These are phyloP conservation scores for Cairina moschata DNA, from an alignment of 2,113 vertebrate genomes.

Conservation along the genomic window DNA sequence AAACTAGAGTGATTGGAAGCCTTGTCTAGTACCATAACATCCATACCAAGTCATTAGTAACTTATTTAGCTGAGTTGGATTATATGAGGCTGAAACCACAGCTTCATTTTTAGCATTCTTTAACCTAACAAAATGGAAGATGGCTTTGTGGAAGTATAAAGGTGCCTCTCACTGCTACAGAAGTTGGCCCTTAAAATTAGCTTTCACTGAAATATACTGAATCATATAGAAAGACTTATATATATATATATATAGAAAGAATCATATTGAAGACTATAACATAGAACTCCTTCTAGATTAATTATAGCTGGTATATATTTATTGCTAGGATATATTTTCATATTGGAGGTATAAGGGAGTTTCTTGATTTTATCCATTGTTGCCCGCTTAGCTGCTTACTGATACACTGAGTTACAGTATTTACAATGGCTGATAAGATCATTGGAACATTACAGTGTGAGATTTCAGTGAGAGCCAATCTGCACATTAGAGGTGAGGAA, in stretches of 20 bases:
- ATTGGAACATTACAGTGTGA: not conserved
- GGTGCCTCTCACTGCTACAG: not conserved
- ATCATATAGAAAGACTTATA: not conserved
- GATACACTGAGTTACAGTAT: not conserved
- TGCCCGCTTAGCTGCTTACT: not conserved
- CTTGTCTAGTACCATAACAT: not conserved
- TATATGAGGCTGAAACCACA: not conserved
- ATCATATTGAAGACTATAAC: not conserved
- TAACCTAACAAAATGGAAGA: not conserved
- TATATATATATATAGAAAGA: no score
- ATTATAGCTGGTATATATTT: not conserved
- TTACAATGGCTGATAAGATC: not conserved
- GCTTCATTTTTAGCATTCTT: not conserved
- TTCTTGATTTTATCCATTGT: not conserved
- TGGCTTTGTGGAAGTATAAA: not conserved
- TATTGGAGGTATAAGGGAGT: not conserved
- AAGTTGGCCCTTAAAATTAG: not conserved
- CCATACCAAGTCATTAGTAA: not conserved
- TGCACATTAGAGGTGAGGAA: not conserved
- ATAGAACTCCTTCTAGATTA: not conserved
- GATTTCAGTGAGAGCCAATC: not conserved
- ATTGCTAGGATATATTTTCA: not conserved
- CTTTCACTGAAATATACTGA: not conserved
- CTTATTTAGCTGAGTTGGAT: not conserved
- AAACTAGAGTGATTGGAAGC: not conserved